Base-by-base conservation (phyloP, 2,888 invertebrate species). In the Lycophotia porphyrea region DNA sequence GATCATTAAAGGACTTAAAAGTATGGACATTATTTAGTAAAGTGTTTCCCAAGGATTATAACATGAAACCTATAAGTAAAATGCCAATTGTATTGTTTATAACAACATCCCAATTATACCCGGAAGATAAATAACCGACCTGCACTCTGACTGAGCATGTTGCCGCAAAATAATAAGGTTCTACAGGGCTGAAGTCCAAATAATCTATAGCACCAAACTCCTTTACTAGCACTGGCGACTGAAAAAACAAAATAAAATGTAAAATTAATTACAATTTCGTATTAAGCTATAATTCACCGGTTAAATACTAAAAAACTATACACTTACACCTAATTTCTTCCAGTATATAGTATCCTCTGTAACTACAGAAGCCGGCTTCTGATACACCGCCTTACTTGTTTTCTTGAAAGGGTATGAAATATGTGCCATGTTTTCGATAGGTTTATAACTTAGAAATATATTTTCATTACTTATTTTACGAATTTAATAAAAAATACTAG, bases 131-230 rank as follows among this genome's bases (percentile, higher is more conserved):
- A 60, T 34, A 60, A 78, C 79, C 91, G 91, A 96, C 96, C 96
- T 97, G 98, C 86, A 99, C 98, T 91, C 98, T 97, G 1, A 98
- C 98, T 0, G 99, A 99, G 92, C 98, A 99, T 73, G 99, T 99
- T 31, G 99, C 98, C 13, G 99, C 99, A 96, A 99, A 98, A 92
- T 98, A 98, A 95, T 98, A 97, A 0, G 99, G 99, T 90, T 98
- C 98, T 18, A 98, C 97, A 0, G 99, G 98, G 80, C 98, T 98
- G 91, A 99, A 99, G 92, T 99, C 98, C 63, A 99, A 97, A 90
- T 98, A 98, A 91, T 99, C 99, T 73, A 99, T 98, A 0, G 98
- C 98, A 36, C 99, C 99, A 94, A 98, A 99, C 94, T 99, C 99
- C 93, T 99, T 99, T 0, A 99, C 97, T 58, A 99, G 97, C 4